These are phyloP conservation scores for Coryphaenoides rupestris DNA, from an alignment of 2,113 vertebrate species.

Conservation along the genomic window DNA sequence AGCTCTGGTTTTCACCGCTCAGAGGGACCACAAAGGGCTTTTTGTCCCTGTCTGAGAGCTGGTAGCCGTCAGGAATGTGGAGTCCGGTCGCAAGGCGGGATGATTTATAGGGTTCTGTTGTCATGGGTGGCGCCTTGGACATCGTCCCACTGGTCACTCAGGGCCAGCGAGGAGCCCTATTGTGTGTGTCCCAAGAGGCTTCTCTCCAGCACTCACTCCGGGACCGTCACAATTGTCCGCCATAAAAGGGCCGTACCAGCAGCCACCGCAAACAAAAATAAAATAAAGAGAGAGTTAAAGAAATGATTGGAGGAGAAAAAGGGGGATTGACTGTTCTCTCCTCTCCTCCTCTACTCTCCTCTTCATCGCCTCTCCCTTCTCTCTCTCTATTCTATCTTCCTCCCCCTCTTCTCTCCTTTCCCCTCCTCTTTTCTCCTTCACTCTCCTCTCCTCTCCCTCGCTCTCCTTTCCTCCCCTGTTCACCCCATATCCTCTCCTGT, in stretches of 20 bases:
- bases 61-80: constrained; percentile 84
- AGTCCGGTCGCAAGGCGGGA: constrained; percentile 83
- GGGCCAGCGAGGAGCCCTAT: constrained; percentile 76
- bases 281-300: constrained; percentile 82
- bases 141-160: constrained; percentile 93
- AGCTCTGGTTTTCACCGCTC: constrained; percentile 66
- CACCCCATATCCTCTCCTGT: constrained; percentile 75
- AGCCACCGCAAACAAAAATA: constrained; percentile 81
- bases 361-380: neutral
- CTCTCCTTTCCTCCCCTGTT: constrained; percentile 27
- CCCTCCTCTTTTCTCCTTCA: neutral
- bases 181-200: constrained; percentile 82
- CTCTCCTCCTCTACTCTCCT: neutral
- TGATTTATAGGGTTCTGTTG: constrained; percentile 99
- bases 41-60: constrained; percentile 84
- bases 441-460: neutral
- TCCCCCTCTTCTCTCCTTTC: constrained; percentile 76
- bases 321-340: constrained; percentile 83
- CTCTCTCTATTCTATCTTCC: neutral
- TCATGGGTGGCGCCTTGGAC: constrained; percentile 93
- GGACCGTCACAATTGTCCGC: constrained; percentile 93
- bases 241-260: constrained; percentile 89
- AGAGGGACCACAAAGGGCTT: constrained; percentile 80
- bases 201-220: constrained; percentile 78
- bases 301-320: constrained; percentile 87